phyloP scores from a whole-genome alignment of 2,888 invertebrate species.

The Copidosoma aretas region DNA sequence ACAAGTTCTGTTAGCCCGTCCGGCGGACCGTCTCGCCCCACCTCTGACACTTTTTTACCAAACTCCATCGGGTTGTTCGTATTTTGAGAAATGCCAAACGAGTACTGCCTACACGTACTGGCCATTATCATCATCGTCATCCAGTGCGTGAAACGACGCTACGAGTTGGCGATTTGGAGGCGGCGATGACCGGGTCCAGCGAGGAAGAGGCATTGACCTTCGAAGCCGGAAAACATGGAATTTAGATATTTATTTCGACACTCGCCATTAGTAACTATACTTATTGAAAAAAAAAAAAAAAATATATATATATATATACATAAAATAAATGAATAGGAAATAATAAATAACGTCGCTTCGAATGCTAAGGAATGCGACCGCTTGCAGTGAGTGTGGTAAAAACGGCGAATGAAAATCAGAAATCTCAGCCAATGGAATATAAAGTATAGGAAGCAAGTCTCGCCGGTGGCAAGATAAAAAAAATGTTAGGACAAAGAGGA shows the following conservation, averaged over 20 bases:
- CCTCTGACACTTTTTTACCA: constrained; percentile 63
- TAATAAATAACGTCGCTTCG: constrained; percentile 33
- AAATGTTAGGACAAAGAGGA: not conserved
- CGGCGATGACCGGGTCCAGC: not conserved
- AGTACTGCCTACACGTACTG: not conserved
- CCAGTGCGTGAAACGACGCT: too few species aligned
- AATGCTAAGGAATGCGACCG: constrained; percentile 9
- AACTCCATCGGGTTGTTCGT: constrained; percentile 68
- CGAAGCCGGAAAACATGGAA: not conserved
- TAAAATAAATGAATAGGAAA: not conserved
- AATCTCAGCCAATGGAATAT: too few species aligned
- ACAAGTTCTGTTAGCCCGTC: constrained; percentile 57
- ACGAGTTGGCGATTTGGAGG: too few species aligned
- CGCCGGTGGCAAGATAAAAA: not conserved
- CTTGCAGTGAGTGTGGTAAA: too few species aligned
- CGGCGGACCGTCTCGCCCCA: constrained; percentile 19
- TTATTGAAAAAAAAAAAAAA: constrained; percentile 16
- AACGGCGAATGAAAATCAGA: too few species aligned
- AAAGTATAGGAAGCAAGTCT: too few species aligned
- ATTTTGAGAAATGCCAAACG: constrained; percentile 35
- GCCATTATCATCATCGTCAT: too few species aligned
- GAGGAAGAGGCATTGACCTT: not conserved
- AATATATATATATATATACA: not conserved
- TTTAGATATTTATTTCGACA: constrained; percentile 33
- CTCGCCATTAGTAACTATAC: constrained; percentile 39